Evolutionary conservation across 2,888 invertebrate species (phyloP), one percentile per base, ranked within the genome.

Genomic region (Tetranychus truncatus): DNA sequence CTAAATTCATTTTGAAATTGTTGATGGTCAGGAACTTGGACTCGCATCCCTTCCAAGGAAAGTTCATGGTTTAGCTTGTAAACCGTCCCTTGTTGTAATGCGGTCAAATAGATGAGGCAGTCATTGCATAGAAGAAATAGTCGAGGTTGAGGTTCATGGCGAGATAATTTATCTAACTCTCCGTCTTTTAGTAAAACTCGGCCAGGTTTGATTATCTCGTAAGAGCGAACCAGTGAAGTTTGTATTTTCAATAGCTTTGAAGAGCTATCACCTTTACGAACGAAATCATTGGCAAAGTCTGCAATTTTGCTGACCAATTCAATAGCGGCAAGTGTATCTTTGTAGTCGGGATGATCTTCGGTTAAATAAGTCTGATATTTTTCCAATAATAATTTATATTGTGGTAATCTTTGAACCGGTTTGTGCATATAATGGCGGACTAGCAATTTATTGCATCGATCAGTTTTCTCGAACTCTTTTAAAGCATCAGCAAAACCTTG

Each of bases 341-440:
- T 83, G 79, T 85, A 86, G 80, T 88, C 88, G 4, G 84, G 82
- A 78, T 84, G 84, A 6, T 80, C 79, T 75, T 82, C 81, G 8
- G 83, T 80, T 73, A 88, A 83, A 79, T 86, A 84, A 79, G 85
- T 85, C 74, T 86, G 81, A 81, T 88, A 88, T 81, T 87, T 86
- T 81, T 86, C 86, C 21, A 88, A 82, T 9, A 88, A 82, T 4
- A 88, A 82, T 78, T 86, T 84, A 81, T 88, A 88, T 80, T 88
- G 87, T n/a, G 88, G 87, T 77, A 88, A 85, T 80, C 88, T 82
- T 81, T 88, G 88, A 75, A 88, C 86, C 0, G 88, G 88, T 81
- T 88, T 88, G 76, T 88, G 82, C 87, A 88, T 87, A 79, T 86
- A 87, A 82, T 88, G 87, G 73, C 86, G 85, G 73, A 88, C 78